Base-by-base conservation (phyloP, 2,113 vertebrate genomes). In the Vulpes vulpes region DNA sequence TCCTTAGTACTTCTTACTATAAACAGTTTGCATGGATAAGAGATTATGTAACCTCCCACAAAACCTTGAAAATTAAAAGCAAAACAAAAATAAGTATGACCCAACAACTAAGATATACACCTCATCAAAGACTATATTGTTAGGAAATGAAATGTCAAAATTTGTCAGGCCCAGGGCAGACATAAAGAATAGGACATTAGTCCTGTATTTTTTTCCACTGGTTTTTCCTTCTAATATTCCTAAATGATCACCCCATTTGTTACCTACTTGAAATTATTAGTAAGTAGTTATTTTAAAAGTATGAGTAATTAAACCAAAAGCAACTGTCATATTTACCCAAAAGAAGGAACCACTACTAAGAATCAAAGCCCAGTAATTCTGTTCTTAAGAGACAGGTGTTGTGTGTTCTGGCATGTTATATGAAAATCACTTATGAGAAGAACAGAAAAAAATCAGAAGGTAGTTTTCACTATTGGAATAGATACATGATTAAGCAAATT, bases 401-500 rank as follows among this genome's bases (percentile, higher is more conserved):
- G 80, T 96, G 93, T 97, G 84, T 97, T 96, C 97, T 97, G 95
- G 78, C 76, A 95, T 97, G 97, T 71, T 98, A 86, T 97, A 98
- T 98, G 98, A 97, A 98, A 98, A 98, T 98, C 97, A 98, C 64
- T 98, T 98, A 98, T 98, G 97, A 98, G 98, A 98, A 98, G 97
- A 96, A 97, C 97, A 96, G 96, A 67, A 95, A 91, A 96, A 96
- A 97, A 95, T 94, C 30, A 93, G 92, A 97, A 95, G 91, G 81
- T 57, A 93, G 88, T 98, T 98, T 96, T 97, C 96, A 96, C 95
- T 97, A 94, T 53, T 91, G 98, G 86, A 98, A 97, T 74, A 96
- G 76, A 59, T 78, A 92, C 49, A 51, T 98, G 98, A 98, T 62
- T 86, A 94, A 93, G 91, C 96, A 97, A 94, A 96, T 97, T 95